Conservation (phyloP, 2,113 vertebrate genomes). For the Macquaria australasica region DNA sequence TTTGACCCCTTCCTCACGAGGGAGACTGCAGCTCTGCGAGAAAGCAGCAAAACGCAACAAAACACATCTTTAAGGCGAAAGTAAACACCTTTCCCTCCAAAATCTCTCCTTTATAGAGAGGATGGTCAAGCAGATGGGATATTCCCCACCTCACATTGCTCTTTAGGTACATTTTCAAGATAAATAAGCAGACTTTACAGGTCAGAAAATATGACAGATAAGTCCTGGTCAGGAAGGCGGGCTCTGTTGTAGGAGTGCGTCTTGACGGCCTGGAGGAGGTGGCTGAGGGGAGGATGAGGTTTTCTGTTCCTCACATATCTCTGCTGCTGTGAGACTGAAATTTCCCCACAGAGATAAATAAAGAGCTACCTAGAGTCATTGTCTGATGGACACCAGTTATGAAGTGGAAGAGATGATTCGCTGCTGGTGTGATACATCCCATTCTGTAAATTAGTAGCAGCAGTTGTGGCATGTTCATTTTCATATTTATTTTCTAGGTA, state of each 20-base stretch:
- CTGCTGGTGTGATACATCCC: neutral
- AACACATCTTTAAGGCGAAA: neutral
- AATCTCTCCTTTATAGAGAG: neutral
- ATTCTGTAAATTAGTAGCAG: neutral
- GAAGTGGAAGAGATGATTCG: conserved; percentile 17
- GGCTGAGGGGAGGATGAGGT: too few relatives aligned
- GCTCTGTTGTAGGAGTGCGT: too few relatives aligned
- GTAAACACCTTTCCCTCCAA: neutral
- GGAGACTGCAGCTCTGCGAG: too few relatives aligned
- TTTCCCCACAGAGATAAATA: too few relatives aligned
- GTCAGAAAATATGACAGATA: neutral
- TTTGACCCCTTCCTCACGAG: too few relatives aligned
- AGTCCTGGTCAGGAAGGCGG: too few relatives aligned
- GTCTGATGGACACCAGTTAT: neutral
- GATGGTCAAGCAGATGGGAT: too few relatives aligned
- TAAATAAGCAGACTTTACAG: neutral
- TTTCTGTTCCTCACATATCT: too few relatives aligned
- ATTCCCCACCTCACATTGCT: neutral
- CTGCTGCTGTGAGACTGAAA: too few relatives aligned
- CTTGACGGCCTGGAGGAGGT: too few relatives aligned
- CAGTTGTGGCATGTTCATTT: neutral
- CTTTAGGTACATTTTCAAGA: neutral
- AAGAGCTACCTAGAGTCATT: neutral
- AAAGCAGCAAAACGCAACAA: neutral
- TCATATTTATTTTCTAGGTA: neutral